These are phyloP conservation scores for Salvelinus sp. DNA, from an alignment of 2,113 vertebrate species.

Conservation along the genomic window DNA sequence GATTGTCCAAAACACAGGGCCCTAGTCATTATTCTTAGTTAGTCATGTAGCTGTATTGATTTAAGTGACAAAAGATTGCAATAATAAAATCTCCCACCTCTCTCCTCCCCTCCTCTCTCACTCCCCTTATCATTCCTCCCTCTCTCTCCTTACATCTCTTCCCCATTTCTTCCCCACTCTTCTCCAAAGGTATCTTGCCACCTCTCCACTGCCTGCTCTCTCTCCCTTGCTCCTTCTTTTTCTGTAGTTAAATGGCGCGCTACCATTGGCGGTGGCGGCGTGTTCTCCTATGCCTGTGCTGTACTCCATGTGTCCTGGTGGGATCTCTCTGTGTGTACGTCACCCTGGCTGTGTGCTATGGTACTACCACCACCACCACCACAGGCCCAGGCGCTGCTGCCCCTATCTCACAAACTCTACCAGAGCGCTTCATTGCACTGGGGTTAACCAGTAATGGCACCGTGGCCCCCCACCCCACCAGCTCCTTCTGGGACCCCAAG, in stretches of 20 bases:
- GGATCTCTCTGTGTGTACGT: constrained; percentile 40
- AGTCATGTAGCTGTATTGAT: too few species aligned
- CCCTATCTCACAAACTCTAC: too few species aligned
- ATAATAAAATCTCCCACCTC: too few species aligned
- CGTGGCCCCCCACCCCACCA: constrained; percentile 9
- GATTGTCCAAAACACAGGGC: too few species aligned
- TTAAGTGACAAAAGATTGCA: too few species aligned
- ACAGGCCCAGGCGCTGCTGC: not conserved
- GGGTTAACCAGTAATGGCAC: not conserved
- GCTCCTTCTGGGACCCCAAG: constrained; percentile 57
- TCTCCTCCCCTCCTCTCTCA: too few species aligned
- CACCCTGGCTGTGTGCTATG: not conserved
- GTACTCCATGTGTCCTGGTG: constrained; percentile 44
- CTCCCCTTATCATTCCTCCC: too few species aligned
- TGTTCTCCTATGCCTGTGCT: constrained; percentile 52
- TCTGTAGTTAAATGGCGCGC: constrained; percentile 55
- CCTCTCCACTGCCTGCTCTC: too few species aligned
- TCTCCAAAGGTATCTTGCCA: not conserved
- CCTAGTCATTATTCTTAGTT: too few species aligned
- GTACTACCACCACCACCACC: not conserved
- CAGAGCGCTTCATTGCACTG: constrained; percentile 38
- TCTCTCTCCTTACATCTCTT: too few species aligned
- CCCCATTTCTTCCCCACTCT: too few species aligned
- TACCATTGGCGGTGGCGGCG: constrained; percentile 20
- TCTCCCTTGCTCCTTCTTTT: too few species aligned